Percentiles rank a stretch among this genome's conserved stretches.
Conservation (phyloP, 2,888 invertebrate genomes). For the Oscheius onirici region DNA sequence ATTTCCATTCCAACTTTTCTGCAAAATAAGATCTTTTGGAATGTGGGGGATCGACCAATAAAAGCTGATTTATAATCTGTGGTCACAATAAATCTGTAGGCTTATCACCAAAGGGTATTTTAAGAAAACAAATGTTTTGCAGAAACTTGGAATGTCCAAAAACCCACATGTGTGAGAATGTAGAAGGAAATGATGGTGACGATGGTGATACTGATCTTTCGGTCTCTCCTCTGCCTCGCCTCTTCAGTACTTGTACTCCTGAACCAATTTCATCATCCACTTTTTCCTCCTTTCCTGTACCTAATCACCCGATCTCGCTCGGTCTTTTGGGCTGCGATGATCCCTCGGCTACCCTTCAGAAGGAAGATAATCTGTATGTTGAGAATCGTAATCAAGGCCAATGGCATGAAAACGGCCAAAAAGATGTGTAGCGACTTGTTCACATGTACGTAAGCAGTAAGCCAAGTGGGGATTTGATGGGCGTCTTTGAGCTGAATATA, state of each 20-base stretch:
- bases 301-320: slow-evolving; percentile 19
- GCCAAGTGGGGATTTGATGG: slow-evolving; percentile 19
- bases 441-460: slow-evolving; percentile 7
- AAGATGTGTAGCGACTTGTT: slow-evolving; percentile 28
- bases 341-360: slow-evolving; percentile 21
- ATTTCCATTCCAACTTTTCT: not conserved
- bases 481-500: slow-evolving; percentile 22
- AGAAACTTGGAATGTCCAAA: not conserved
- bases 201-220: slow-evolving; percentile 30
- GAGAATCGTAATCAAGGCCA: slow-evolving; percentile 19
- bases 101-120: too few species aligned
- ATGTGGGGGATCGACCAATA: not conserved
- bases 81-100: not conserved
- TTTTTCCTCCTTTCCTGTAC: not conserved
- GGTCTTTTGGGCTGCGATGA: not conserved
- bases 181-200: slow-evolving; percentile 31
- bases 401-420: slow-evolving; percentile 26
- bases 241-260: slow-evolving; percentile 35
- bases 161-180: slow-evolving; percentile 29
- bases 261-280: not conserved
- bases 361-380: slow-evolving; percentile 29
- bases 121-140: not conserved
- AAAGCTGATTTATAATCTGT: not conserved
- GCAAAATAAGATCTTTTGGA: not conserved
- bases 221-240: slow-evolving; percentile 27